Percentiles rank a stretch among this genome's conserved stretches.
Conservation (phyloP, 2,113 vertebrate genomes). For the Colossoma macropomum region DNA sequence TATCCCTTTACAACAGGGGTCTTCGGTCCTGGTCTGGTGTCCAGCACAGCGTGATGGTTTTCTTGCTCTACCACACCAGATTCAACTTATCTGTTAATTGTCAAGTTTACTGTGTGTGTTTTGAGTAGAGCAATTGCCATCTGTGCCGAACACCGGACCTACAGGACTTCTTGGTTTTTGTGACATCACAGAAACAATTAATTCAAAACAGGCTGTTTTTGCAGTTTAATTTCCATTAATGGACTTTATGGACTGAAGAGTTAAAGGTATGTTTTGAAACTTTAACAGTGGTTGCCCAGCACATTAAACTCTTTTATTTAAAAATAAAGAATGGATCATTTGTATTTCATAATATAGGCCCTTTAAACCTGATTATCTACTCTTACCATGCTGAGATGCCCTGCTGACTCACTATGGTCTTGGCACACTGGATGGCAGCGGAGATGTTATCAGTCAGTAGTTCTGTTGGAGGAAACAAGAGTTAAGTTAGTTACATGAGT, state of each 20-base stretch:
- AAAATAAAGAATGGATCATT: no score
- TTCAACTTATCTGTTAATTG: no score
- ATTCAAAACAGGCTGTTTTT: neutral
- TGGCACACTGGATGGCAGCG: constrained; percentile 59
- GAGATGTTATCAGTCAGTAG: constrained; percentile 57
- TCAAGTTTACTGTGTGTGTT: neutral
- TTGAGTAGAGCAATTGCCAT: no score
- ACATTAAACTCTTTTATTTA: no score
- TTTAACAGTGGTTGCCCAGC: neutral
- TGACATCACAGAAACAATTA: no score
- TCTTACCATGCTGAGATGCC: constrained; percentile 66
- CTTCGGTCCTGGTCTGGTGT: no score
- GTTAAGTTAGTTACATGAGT: neutral
- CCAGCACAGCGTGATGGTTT: no score
- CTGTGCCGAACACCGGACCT: no score
- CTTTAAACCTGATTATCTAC: neutral
- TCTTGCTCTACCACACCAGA: no score
- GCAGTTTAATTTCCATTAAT: neutral
- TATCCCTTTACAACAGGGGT: no score
- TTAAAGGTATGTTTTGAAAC: neutral
- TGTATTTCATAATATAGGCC: neutral
- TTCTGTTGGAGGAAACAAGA: constrained; percentile 35
- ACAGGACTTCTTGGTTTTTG: no score
- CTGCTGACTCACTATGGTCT: constrained; percentile 63
- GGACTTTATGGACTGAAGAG: neutral